Percentiles rank a stretch among this genome's conserved stretches.
These are phyloP conservation scores for Chironomus tepperi DNA, from an alignment of 1,140 invertebrate genomes.

Conservation along the genomic window DNA sequence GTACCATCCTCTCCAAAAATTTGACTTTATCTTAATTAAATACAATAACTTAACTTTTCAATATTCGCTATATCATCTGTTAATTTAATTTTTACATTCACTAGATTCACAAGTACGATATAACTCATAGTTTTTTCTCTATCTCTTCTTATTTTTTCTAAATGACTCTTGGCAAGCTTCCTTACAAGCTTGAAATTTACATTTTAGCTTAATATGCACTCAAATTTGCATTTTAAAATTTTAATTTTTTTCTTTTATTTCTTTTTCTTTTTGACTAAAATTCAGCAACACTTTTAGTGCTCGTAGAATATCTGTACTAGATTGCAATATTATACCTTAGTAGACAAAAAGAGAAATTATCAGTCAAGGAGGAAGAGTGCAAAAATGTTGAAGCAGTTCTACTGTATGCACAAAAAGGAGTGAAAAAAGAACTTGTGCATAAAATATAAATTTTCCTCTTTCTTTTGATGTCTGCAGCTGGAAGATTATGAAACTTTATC, in stretches of 20 bases:
- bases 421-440: neutral
- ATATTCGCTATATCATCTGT: too few species aligned
- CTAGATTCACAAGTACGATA: too few species aligned
- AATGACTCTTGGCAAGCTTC: neutral
- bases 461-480: neutral
- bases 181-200: neutral
- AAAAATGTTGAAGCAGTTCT: too few species aligned
- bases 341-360: slow-evolving; percentile 10
- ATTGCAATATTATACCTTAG: slow-evolving; percentile 1
- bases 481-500: slow-evolving; percentile 9
- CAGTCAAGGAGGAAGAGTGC: too few species aligned
- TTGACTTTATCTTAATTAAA: too few species aligned
- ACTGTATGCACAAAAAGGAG: neutral
- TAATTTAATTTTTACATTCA: too few species aligned
- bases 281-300: neutral
- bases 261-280: neutral
- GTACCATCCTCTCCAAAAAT: too few species aligned
- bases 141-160: too few species aligned
- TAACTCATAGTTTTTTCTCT: too few species aligned
- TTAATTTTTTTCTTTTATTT: slow-evolving; percentile 7
- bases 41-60: too few species aligned
- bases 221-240: neutral
- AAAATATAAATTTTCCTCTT: neutral
- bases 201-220: slow-evolving; percentile 8
- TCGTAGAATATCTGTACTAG: neutral